Evolutionary conservation across 2,797 vertebrate genomes (phyloP), one percentile per base, ranked within the genome.

Genomic region (Enteromius anoplus): DNA sequence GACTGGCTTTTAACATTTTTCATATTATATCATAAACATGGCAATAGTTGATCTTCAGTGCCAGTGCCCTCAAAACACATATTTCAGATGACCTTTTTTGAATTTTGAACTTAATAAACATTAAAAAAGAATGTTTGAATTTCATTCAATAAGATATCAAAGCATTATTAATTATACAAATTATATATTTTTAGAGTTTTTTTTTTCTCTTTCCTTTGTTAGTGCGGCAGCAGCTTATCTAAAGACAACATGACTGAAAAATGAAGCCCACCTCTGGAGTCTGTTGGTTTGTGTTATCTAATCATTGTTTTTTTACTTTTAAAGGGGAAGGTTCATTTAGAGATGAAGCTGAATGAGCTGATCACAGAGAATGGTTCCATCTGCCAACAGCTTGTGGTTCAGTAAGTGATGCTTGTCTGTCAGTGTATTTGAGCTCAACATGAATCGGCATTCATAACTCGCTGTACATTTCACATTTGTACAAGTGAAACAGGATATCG

Each of bases 301-400:
- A 7, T 40, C 2, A n/a, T 82, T 21, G 75, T 15, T 45, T 45
- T 40, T 84, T 32, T 78, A 5, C 77, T 73, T 72, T 86, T 65
- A 83, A 91, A 99, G 98, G 98, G 98, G 82, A 99, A 98, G 92
- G 97, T 99, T 94, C 98, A 99, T 89, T 94, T 99, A 89, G 98
- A 99, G 93, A 96, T 99, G 95, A 96, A 96, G 89, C 88, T 98
- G 91, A 98, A 97, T 87, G 98, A 99, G 91, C 92, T 99, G 92
- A 99, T 99, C 92, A 97, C 97, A 89, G 97, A 98, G 88, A 98
- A 96, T 77, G 97, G 97, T 92, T 96, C 96, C 62, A 91, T 96
- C 49, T 96, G 96, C 93, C 97, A 98, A 85, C 96, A 97, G 37
- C 95, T 99, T 89, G 93, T 95, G 91, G 97, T 99, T 92, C 95